phyloP scores from a whole-genome alignment of 2,797 vertebrate species.

The Lycodopsis pacificus region DNA sequence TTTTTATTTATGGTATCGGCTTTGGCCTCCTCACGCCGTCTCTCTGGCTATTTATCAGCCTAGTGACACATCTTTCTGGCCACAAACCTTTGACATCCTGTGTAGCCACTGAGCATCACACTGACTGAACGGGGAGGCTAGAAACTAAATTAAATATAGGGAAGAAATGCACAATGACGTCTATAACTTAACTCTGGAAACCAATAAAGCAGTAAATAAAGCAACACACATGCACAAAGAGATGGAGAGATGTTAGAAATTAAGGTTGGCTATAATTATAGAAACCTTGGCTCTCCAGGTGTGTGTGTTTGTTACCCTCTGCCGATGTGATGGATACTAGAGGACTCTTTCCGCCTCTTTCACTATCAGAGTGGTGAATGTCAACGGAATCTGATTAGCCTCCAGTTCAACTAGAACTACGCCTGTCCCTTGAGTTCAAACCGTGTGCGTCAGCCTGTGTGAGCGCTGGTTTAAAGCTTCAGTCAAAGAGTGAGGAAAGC shows the following conservation, averaged over 20 bases:
- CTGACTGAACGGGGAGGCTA: background rate
- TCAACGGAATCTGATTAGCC: constrained; percentile 78
- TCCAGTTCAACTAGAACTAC: constrained; percentile 72
- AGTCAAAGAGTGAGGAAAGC: constrained; percentile 29
- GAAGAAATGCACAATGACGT: constrained; percentile 28
- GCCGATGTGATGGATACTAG: constrained; percentile 65
- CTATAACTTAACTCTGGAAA: constrained; percentile 45
- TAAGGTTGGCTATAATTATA: constrained; percentile 58
- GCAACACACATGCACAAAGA: constrained; percentile 11
- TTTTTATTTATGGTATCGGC: constrained; percentile 24
- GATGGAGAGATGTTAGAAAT: constrained; percentile 46
- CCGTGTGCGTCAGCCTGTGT: constrained; percentile 24
- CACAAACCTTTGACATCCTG: constrained; percentile 36
- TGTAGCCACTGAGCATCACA: constrained; percentile 20
- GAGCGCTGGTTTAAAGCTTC: constrained; percentile 22
- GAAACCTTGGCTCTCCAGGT: constrained; percentile 52
- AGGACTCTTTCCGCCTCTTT: constrained; percentile 27
- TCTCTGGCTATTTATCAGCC: constrained; percentile 20
- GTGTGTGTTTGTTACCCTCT: constrained; percentile 54
- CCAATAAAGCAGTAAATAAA: constrained; percentile 52
- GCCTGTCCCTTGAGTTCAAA: constrained; percentile 57
- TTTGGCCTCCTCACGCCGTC: constrained; percentile 21
- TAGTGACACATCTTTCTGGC: constrained; percentile 25
- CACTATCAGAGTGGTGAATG: constrained; percentile 52
- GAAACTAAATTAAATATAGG: constrained; percentile 13